phyloP scores from a whole-genome alignment of 2,888 invertebrate genomes.

The Gymnoscelis rufifasciata region DNA sequence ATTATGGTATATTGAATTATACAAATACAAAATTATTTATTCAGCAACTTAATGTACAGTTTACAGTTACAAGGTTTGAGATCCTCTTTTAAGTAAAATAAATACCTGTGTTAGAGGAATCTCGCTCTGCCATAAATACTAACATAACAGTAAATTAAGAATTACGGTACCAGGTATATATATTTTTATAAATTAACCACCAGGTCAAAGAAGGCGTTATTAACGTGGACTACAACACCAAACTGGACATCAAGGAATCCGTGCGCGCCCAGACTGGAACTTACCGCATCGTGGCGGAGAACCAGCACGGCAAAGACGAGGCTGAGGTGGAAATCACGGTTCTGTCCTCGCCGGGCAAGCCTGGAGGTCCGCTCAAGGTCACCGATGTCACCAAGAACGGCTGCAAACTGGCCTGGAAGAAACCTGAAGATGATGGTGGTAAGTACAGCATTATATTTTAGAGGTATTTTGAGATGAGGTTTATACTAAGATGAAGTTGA shows the following conservation, averaged over 20 bases:
- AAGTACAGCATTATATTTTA: too few relatives aligned
- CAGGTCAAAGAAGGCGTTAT: constrained; percentile 85
- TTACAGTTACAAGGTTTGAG: too few relatives aligned
- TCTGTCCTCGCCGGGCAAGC: constrained; percentile 88
- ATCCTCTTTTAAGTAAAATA: too few relatives aligned
- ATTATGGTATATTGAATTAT: too few relatives aligned
- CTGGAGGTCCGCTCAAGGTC: constrained; percentile 93
- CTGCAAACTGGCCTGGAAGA: constrained; percentile 94
- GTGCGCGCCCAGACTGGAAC: constrained; percentile 91
- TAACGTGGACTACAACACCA: constrained; percentile 94
- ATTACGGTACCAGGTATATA: too few relatives aligned
- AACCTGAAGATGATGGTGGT: constrained; percentile 97
- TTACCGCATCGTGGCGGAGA: constrained; percentile 93
- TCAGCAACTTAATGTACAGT: too few relatives aligned
- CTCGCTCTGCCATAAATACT: too few relatives aligned
- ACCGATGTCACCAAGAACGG: constrained; percentile 92
- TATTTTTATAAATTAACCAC: not conserved
- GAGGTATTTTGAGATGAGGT: too few relatives aligned
- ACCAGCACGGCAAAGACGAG: constrained; percentile 94
- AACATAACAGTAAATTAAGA: too few relatives aligned
- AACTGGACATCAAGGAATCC: constrained; percentile 87
- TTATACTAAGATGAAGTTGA: too few relatives aligned
- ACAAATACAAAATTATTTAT: too few relatives aligned
- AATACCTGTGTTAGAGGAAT: too few relatives aligned
- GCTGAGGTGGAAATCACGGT: constrained; percentile 96